Evolutionary conservation across 2,888 invertebrate species (phyloP), one percentile per base, ranked within the genome.

Genomic region (Amblyteles armatorius): DNA sequence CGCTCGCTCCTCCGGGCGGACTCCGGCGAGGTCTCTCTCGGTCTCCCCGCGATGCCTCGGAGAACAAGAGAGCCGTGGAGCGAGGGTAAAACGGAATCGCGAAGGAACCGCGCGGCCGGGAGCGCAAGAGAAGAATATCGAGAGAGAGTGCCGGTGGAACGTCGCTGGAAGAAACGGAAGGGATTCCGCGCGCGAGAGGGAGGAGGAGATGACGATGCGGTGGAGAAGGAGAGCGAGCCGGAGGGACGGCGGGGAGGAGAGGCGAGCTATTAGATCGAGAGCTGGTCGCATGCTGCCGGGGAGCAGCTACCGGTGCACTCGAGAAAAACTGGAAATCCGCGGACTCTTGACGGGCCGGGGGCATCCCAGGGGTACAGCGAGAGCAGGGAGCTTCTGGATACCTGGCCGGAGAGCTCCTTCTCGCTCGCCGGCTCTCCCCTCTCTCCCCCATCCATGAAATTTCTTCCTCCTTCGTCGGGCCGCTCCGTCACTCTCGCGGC

Each of bases 271-370:
- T 93, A 93, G 92, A 93, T 90, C 90, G 87, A 88, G 89, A 90
- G 90, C 88, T 91, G 90, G 90, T 91, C 89, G 90, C 88, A 88
- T 87, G 90, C 67, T 55, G 79, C 33, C 72, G 52, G 19, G 52
- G 50, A 67, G 77, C 40, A 9, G 55, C 55, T 67, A 22, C 67
- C 36, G 76, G 76, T 87, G 87, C 87, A 86, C 85, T 80, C 87
- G 84, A 91, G 92, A 93, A 93, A 93, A 93, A 93, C 92, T 93
- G 91, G 93, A 92, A 92, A 91, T 91, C 91, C 88, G 88, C 89
- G 88, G 89, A 83, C 88, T 91, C 90, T 90, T 88, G 91, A 90
- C 90, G 90, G 89, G 83, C 85, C 89, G 85, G 86, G 89, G 86
- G 87, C 89, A 87, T 89, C 89, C 90, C 88, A 83, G 88, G 87